Conservation (phyloP, 2,113 vertebrate species). For the Peromyscus maniculatus region DNA sequence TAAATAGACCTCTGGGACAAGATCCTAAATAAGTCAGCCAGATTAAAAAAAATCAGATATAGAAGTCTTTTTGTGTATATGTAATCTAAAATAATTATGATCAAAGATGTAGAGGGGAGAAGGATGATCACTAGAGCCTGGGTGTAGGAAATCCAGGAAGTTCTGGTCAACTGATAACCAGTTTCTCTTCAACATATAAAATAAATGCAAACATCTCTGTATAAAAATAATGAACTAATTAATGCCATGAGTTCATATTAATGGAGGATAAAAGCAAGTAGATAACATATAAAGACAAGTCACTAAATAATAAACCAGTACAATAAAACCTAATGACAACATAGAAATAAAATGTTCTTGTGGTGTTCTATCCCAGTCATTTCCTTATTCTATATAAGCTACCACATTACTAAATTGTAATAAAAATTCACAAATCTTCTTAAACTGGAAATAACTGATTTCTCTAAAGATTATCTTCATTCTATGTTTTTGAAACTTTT, state of each 20-base stretch:
- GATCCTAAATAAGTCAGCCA: neutral
- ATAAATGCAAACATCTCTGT: neutral
- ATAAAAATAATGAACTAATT: neutral
- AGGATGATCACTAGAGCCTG: neutral
- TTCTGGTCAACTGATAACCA: neutral
- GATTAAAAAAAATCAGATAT: neutral
- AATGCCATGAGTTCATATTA: neutral
- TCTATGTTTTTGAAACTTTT: neutral
- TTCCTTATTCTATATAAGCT: neutral
- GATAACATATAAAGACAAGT: neutral
- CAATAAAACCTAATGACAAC: neutral
- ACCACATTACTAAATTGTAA: neutral
- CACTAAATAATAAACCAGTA: neutral
- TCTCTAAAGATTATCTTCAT: neutral
- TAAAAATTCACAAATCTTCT: neutral
- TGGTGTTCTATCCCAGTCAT: neutral
- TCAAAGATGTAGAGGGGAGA: neutral
- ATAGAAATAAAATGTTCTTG: neutral
- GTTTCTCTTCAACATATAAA: neutral
- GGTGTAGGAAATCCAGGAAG: neutral
- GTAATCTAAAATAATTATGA: neutral
- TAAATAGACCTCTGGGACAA: neutral
- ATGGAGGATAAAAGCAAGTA: neutral
- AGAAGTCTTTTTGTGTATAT: neutral
- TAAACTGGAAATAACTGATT: neutral